Conservation (phyloP, 2,797 vertebrate species). For the Chaetodon trifasciatus region DNA sequence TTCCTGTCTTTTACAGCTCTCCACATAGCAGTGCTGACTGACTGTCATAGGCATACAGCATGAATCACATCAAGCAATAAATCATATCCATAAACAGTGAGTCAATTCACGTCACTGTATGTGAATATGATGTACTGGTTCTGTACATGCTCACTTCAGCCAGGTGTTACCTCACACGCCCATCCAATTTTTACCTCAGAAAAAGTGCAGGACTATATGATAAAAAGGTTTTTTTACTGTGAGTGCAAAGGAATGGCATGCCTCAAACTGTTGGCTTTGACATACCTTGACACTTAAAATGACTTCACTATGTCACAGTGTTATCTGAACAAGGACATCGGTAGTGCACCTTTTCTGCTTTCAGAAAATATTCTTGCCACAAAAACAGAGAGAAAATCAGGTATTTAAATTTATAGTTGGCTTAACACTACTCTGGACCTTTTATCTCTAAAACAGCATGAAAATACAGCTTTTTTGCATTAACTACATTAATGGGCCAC, state of each 20-base stretch:
- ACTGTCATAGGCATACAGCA: neutral
- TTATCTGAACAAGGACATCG: neutral
- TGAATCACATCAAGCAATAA: constrained; percentile 1
- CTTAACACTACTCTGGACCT: neutral
- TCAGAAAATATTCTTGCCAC: constrained; percentile 11
- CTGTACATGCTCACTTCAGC: neutral
- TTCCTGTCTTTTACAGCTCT: neutral
- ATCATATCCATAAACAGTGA: neutral
- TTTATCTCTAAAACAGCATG: neutral
- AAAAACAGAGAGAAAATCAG: neutral
- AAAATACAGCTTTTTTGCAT: neutral
- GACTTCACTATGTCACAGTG: neutral
- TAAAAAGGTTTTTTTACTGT: constrained; percentile 1
- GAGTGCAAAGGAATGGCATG: constrained; percentile 4
- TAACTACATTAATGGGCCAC: neutral
- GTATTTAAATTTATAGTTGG: neutral
- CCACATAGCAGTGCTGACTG: neutral
- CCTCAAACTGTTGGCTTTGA: constrained; percentile 8
- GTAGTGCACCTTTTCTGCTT: neutral
- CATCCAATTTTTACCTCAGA: neutral
- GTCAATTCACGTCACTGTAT: neutral
- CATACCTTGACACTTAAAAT: constrained; percentile 12
- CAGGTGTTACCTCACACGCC: neutral
- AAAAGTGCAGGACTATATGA: neutral
- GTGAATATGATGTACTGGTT: neutral